phyloP scores from a whole-genome alignment of 2,113 vertebrate species.

The Phocoena sinus region DNA sequence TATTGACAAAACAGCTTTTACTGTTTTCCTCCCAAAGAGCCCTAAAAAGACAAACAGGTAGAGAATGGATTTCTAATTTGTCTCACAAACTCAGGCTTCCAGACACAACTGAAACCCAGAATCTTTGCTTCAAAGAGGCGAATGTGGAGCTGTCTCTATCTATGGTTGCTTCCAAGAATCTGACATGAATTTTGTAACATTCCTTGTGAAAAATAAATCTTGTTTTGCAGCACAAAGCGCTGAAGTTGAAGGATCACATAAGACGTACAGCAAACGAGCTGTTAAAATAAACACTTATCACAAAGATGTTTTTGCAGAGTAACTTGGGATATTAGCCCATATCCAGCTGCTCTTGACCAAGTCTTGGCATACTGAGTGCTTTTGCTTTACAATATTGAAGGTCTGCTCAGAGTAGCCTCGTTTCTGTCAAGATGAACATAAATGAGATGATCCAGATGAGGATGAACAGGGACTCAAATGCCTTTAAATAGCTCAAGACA shows the following conservation, averaged over 20 bases:
- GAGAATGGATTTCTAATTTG: neutral
- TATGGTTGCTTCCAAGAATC: neutral
- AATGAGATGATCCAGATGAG: neutral
- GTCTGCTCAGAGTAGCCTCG: neutral
- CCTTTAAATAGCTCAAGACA: neutral
- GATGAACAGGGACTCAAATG: neutral
- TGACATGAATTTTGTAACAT: neutral
- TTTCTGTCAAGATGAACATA: neutral
- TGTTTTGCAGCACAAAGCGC: neutral
- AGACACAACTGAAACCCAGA: neutral
- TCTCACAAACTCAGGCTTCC: neutral
- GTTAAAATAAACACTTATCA: neutral
- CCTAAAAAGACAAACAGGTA: neutral
- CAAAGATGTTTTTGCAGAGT: neutral
- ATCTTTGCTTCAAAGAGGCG: neutral
- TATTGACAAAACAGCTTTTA: neutral
- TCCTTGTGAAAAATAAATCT: neutral
- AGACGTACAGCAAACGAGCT: neutral
- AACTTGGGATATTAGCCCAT: neutral
- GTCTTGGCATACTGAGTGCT: neutral
- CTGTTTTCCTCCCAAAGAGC: neutral
- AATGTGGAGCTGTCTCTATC: neutral
- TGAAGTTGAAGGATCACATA: neutral
- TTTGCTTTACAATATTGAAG: neutral
- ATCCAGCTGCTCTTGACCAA: no score